phyloP scores from a whole-genome alignment of 2,888 invertebrate genomes.

The Argyra leucocephala region DNA sequence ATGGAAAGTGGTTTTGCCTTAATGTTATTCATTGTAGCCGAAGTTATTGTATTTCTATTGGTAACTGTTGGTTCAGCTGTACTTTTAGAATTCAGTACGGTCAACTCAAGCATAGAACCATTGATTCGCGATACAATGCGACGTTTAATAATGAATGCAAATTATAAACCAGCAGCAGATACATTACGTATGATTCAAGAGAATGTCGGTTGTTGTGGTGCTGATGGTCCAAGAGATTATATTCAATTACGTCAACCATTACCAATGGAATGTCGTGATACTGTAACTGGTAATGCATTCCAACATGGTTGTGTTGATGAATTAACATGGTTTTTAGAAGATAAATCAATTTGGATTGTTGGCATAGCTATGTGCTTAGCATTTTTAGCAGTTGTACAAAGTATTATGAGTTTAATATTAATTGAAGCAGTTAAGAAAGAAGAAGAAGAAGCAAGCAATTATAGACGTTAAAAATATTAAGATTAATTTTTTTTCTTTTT shows the following conservation, averaged over 20 bases:
- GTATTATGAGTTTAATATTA: constrained; percentile 59
- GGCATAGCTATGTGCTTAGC: constrained; percentile 67
- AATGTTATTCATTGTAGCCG: constrained; percentile 54
- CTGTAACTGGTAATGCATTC: constrained; percentile 80
- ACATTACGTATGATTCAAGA: constrained; percentile 74
- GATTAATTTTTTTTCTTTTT: not conserved
- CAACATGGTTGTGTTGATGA: constrained; percentile 82
- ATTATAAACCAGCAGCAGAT: constrained; percentile 56
- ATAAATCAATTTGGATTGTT: constrained; percentile 73
- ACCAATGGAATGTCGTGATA: constrained; percentile 74
- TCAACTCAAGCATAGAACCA: constrained; percentile 71
- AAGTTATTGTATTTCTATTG: constrained; percentile 60
- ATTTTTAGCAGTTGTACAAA: constrained; percentile 68
- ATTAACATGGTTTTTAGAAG: constrained; percentile 78
- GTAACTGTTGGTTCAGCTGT: constrained; percentile 66
- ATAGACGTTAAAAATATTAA: constrained; percentile 40
- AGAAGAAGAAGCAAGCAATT: constrained; percentile 52
- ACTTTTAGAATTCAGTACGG: constrained; percentile 68
- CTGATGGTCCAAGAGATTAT: constrained; percentile 76
- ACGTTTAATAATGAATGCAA: constrained; percentile 65
- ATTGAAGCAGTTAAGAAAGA: constrained; percentile 68
- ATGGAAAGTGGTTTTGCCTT: constrained; percentile 64
- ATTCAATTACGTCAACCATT: constrained; percentile 65
- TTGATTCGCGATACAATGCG: constrained; percentile 61
- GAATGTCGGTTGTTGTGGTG: constrained; percentile 83